Evolutionary conservation across 2,797 vertebrate species (phyloP).

Genomic region (Darevskia nairensis): DNA sequence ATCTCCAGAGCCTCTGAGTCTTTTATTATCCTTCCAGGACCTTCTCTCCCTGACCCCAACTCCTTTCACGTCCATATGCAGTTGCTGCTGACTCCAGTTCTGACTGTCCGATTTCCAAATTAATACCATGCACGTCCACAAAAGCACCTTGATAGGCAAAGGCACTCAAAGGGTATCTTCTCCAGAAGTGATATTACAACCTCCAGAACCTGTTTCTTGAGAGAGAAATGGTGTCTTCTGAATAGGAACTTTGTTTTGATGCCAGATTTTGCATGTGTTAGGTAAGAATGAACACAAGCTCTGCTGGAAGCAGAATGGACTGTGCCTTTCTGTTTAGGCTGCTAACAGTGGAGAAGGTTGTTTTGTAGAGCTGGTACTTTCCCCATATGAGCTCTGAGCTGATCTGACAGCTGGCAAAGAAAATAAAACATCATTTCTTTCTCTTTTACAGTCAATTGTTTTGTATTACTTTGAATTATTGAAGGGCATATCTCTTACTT

Average conservation of each 20-base stretch:
- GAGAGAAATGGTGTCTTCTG: neutral
- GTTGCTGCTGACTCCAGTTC: neutral
- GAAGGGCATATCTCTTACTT: neutral
- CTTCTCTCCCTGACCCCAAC: too few species aligned
- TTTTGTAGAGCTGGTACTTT: neutral
- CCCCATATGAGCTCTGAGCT: neutral
- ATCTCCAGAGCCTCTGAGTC: neutral
- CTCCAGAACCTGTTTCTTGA: neutral
- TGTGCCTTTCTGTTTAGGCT: neutral
- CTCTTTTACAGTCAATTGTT: neutral
- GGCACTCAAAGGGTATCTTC: neutral
- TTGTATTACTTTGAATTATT: neutral
- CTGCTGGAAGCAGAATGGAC: neutral
- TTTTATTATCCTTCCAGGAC: neutral
- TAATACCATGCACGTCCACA: neutral
- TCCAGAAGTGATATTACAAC: neutral
- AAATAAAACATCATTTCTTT: fast-evolving
- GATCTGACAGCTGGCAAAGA: constrained; percentile 1
- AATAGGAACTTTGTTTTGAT: neutral
- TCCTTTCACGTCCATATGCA: too few species aligned
- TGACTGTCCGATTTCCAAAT: neutral
- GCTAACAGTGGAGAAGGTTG: fast-evolving
- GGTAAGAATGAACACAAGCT: neutral
- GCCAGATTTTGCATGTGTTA: neutral
- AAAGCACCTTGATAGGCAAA: too few species aligned